Base-by-base conservation (phyloP, 2,113 vertebrate species). In the Scortum barcoo region DNA sequence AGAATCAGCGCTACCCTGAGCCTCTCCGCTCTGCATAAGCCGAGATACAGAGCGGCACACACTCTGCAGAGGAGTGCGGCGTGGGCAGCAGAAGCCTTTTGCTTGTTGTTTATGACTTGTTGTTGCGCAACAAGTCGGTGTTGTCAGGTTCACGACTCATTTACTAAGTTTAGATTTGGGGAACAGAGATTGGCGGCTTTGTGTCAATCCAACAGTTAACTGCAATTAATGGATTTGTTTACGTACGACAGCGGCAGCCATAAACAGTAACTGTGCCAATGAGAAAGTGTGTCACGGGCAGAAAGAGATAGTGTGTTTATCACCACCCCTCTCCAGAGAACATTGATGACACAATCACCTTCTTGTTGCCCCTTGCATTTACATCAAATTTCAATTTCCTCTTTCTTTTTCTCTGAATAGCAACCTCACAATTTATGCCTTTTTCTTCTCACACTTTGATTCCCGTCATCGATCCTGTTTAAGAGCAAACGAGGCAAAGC, bases 381-480 rank as follows among this genome's bases (percentile, higher is more conserved):
- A 28, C 56, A n/a, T 66, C 60, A 48, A 50, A 33, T 76, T 50
- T 8, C 56, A 17, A 68, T 66, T 66, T 3, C n/a, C 70, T 40
- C 44, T 14, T 44, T 61, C 0, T 7, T 2, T 13, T 2, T 42
- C 22, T 30, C 51, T 30, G 5, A 38, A 56, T 28, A 38, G 40
- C 66, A 62, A 28, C 68, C 51, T 46, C 50, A 1, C 40, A 2
- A 9, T 88, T 76, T 62, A 8, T 33, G 53, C 38, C 22, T 58
- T 75, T 85, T 80, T 51, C 62, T 33, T 61, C 65, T 68, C 75
- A 26, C 76, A 80, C 69, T 72, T 26, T 88, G 80, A 78, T 89
- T 89, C 26, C 78, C 69, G 54, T 48, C 88, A 93, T 92, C 79
- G 86, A 93, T 92, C 84, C 36, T 62, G 76, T 86, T 88, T 78